These are phyloP conservation scores for Sigmodon hispidus DNA, from an alignment of 2,113 vertebrate species.

Conservation along the genomic window DNA sequence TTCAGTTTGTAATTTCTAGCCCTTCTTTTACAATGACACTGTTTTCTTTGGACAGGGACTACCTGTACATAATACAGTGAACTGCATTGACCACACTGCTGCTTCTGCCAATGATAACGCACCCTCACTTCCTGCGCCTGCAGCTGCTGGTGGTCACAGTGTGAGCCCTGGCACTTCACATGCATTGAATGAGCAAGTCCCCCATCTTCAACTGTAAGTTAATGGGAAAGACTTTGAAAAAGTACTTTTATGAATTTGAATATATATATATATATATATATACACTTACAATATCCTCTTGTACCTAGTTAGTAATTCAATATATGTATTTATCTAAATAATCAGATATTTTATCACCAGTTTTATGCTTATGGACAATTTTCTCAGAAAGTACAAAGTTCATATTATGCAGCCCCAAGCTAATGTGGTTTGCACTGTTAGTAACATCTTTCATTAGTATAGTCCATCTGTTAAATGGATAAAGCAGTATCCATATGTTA, in stretches of 20 bases:
- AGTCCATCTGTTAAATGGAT: background rate
- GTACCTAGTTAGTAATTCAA: background rate
- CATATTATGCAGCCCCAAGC: background rate
- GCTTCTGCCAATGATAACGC: background rate
- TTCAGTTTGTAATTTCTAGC: too few species aligned
- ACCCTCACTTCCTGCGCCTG: background rate
- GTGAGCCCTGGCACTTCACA: background rate
- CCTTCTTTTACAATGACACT: background rate
- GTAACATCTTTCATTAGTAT: background rate
- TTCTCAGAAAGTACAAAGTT: background rate
- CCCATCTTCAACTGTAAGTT: background rate
- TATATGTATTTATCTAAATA: conserved; percentile 18
- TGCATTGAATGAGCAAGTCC: background rate
- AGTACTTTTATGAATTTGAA: background rate
- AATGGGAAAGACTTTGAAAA: background rate
- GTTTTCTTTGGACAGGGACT: background rate
- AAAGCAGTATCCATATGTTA: background rate
- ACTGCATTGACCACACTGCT: background rate
- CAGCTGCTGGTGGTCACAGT: background rate
- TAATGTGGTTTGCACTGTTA: background rate
- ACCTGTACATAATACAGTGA: background rate
- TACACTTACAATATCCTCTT: too few species aligned
- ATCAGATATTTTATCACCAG: background rate
- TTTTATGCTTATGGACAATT: background rate
- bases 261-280: too few species aligned